phyloP scores from a whole-genome alignment of 2,888 invertebrate genomes.

The Apomyelois bistriatella region DNA sequence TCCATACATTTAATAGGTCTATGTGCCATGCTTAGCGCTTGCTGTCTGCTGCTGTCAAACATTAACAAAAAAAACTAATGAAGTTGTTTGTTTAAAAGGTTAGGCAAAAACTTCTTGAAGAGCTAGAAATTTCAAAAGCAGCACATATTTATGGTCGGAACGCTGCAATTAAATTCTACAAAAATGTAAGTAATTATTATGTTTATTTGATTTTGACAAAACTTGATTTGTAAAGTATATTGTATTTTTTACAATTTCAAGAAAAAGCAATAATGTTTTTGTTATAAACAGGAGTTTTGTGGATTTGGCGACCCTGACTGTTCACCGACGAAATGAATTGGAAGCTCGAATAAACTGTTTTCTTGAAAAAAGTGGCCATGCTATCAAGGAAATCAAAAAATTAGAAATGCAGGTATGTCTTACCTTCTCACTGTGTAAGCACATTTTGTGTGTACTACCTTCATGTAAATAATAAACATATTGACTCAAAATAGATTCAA shows the following conservation, averaged over 20 bases:
- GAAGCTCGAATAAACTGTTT: conserved; percentile 56
- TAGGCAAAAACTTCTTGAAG: too few species aligned
- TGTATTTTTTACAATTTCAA: not conserved
- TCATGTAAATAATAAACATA: too few species aligned
- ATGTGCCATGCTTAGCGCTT: too few species aligned
- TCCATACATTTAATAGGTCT: too few species aligned
- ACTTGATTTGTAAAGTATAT: too few species aligned
- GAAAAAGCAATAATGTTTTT: not conserved
- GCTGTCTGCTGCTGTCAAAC: too few species aligned
- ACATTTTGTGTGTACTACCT: not conserved
- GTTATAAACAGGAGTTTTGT: conserved; percentile 57
- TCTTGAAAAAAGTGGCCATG: conserved; percentile 57
- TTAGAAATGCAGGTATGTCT: conserved; percentile 56
- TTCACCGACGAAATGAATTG: conserved; percentile 62
- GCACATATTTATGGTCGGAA: not conserved
- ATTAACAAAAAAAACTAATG: too few species aligned
- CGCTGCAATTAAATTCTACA: not conserved
- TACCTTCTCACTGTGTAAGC: conserved; percentile 11
- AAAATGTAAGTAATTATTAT: conserved; percentile 1
- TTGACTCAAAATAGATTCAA: too few species aligned
- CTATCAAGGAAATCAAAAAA: conserved; percentile 51
- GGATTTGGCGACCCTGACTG: conserved; percentile 58
- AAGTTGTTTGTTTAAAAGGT: too few species aligned
- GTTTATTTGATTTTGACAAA: too few species aligned
- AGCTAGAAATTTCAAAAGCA: too few species aligned